Evolutionary conservation across 2,888 invertebrate genomes (phyloP).

Genomic region (Pheosia gnoma): DNA sequence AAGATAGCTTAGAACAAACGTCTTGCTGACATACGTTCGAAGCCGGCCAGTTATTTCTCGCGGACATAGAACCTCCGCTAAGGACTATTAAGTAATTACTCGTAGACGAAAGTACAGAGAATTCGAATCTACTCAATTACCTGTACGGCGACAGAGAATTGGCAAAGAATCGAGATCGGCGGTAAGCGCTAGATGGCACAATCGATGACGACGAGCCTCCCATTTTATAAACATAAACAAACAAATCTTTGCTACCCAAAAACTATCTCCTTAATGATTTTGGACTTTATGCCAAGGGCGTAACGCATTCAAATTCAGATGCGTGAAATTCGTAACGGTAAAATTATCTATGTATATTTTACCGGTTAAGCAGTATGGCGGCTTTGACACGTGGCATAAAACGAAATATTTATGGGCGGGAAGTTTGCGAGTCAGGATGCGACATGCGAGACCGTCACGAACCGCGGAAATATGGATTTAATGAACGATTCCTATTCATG

Average conservation of each 20-base stretch:
- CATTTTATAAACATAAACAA: constrained; percentile 58
- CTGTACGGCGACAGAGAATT: constrained; percentile 29
- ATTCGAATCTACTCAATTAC: constrained; percentile 67
- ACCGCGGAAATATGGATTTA: constrained; percentile 69
- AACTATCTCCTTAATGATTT: constrained; percentile 41
- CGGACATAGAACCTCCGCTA: no score
- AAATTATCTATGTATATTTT: constrained; percentile 56
- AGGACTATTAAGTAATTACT: constrained; percentile 26
- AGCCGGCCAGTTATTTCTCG: no score
- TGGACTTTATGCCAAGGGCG: constrained; percentile 59
- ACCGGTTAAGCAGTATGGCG: constrained; percentile 71
- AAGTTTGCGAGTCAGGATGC: constrained; percentile 73
- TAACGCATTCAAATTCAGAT: constrained; percentile 50
- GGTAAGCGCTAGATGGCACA: constrained; percentile 82
- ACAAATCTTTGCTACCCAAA: constrained; percentile 43
- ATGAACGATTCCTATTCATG: constrained; percentile 78
- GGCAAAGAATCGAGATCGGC: constrained; percentile 73
- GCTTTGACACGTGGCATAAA: constrained; percentile 80
- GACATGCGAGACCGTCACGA: constrained; percentile 79
- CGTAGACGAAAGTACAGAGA: neutral
- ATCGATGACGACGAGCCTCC: constrained; percentile 71
- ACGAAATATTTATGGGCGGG: constrained; percentile 72
- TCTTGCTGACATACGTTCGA: no score
- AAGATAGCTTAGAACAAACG: no score
- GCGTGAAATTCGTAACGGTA: constrained; percentile 41